phyloP scores from a whole-genome alignment of 2,113 vertebrate genomes.

The Xiphophorus maculatus region DNA sequence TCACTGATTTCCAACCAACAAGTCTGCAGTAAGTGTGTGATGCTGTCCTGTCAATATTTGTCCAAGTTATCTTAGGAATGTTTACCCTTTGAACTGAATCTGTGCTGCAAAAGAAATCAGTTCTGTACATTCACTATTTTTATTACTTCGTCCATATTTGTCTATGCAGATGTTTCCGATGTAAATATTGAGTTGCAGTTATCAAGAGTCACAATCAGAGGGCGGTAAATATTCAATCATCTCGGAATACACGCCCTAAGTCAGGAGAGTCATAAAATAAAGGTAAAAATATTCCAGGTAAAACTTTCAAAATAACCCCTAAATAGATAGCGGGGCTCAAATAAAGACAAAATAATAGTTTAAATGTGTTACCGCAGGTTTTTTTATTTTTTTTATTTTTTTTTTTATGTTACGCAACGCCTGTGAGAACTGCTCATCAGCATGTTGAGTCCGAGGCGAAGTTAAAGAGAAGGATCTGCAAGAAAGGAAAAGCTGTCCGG shows the following conservation, averaged over 20 bases:
- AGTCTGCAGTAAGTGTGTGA: no score
- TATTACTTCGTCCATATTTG: not conserved
- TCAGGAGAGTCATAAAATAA: not conserved
- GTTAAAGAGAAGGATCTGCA: not conserved
- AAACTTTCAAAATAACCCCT: constrained; percentile 19
- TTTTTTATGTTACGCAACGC: not conserved
- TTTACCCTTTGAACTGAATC: no score
- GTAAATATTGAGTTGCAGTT: not conserved
- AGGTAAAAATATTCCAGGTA: not conserved
- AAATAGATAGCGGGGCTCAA: not conserved
- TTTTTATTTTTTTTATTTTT: no score
- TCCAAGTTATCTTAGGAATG: no score
- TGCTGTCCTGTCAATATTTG: no score
- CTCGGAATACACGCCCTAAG: not conserved
- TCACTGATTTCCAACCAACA: no score
- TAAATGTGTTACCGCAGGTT: not conserved
- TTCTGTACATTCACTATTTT: no score
- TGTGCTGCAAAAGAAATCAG: no score
- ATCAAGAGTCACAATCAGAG: not conserved
- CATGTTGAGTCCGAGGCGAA: not conserved
- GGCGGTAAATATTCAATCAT: not conserved
- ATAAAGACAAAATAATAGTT: not conserved
- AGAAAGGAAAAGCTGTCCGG: not conserved
- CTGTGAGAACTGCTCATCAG: not conserved
- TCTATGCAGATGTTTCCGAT: not conserved